These are phyloP conservation scores for Arenaria interpres DNA, from an alignment of 2,113 vertebrate genomes.

Conservation along the genomic window DNA sequence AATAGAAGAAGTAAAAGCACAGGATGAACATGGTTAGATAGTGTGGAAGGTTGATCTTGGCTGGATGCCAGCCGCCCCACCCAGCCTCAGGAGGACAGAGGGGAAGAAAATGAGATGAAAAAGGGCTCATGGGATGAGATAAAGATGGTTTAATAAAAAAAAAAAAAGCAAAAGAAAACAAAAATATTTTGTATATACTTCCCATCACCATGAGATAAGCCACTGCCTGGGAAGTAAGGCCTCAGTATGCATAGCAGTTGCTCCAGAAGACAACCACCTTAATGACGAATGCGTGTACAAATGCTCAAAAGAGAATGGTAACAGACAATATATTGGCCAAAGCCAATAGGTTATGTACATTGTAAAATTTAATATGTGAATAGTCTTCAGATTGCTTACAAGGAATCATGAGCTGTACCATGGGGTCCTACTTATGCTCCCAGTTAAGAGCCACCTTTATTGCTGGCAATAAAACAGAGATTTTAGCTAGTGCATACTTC, in stretches of 20 bases:
- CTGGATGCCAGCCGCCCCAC: background rate
- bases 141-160: background rate
- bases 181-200: background rate
- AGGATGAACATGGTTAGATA: background rate
- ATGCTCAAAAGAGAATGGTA: background rate
- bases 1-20: background rate
- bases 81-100: background rate
- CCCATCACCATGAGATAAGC: background rate
- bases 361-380: background rate
- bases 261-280: background rate
- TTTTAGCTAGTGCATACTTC: background rate
- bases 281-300: background rate
- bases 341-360: background rate
- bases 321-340: background rate
- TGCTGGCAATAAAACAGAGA: background rate
- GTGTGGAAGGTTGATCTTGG: background rate
- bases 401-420: background rate
- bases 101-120: background rate
- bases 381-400: background rate
- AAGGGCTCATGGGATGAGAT: background rate
- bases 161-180: background rate
- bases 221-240: background rate
- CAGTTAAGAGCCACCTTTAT: background rate
- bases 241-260: background rate
- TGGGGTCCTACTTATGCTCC: background rate